Evolutionary conservation across 2,113 vertebrate genomes (phyloP).

Genomic region (Fregetta grallaria): DNA sequence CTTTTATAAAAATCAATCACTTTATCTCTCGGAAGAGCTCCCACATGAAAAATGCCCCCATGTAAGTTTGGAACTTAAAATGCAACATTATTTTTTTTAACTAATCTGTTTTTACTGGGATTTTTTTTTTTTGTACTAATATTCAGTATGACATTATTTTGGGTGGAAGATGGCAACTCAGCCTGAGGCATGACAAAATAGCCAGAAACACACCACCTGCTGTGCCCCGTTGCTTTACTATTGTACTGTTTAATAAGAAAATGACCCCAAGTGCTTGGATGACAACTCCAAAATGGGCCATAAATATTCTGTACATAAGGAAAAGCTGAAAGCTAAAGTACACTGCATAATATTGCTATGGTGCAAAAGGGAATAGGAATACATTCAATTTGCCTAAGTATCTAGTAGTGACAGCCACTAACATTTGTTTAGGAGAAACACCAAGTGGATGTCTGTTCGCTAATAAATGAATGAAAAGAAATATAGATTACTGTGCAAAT

Average conservation of each 20-base stretch:
- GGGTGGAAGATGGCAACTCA: slow-evolving; percentile 22
- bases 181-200: slow-evolving; percentile 52
- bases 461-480: slow-evolving; percentile 56
- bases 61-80: not conserved
- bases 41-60: not conserved
- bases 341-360: slow-evolving; percentile 29
- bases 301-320: slow-evolving; percentile 47
- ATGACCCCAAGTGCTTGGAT: slow-evolving; percentile 53
- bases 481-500: slow-evolving; percentile 27
- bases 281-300: slow-evolving; percentile 56
- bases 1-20: slow-evolving; percentile 57
- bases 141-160: not conserved
- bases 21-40: not conserved
- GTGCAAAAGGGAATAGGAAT: slow-evolving; percentile 47
- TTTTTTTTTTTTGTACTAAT: not conserved
- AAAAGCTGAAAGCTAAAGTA: slow-evolving; percentile 63
- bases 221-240: slow-evolving; percentile 45
- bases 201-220: slow-evolving; percentile 36
- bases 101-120: not conserved
- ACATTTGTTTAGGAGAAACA: slow-evolving; percentile 54
- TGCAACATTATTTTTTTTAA: not conserved
- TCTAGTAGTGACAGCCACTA: slow-evolving; percentile 53
- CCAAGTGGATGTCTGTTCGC: slow-evolving; percentile 22
- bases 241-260: slow-evolving; percentile 56
- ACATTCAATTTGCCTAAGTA: slow-evolving; percentile 64